phyloP scores from a whole-genome alignment of 1,140 invertebrate species.

The Pachyrhynchus sulphureomaculatus region DNA sequence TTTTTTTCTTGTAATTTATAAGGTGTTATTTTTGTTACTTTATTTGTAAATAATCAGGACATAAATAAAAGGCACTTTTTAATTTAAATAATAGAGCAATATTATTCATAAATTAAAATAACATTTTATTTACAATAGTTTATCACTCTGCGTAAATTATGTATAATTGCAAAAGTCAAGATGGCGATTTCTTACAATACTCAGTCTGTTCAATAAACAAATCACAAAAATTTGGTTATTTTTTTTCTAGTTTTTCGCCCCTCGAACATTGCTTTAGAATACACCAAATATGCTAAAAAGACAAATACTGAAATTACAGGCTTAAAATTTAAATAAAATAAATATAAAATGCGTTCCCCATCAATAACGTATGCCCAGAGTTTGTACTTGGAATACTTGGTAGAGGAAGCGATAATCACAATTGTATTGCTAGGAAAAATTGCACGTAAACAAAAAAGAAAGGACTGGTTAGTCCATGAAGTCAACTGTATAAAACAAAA shows the following conservation, averaged over 20 bases:
- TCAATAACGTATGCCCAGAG: neutral
- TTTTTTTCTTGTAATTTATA: no score
- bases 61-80: neutral
- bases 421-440: constrained; percentile 37
- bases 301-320: constrained; percentile 27
- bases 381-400: neutral
- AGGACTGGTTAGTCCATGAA: neutral
- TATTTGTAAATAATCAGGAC: neutral
- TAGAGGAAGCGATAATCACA: constrained; percentile 23
- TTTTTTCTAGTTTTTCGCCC: constrained; percentile 2
- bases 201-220: constrained; percentile 35
- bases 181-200: constrained; percentile 21
- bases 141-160: constrained; percentile 10
- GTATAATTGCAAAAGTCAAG: constrained; percentile 19
- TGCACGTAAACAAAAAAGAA: constrained; percentile 36
- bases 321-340: constrained; percentile 32
- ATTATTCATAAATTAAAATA: constrained; percentile 36
- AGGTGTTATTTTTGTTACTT: neutral
- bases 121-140: constrained; percentile 22
- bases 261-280: constrained; percentile 27
- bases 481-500: constrained; percentile 31
- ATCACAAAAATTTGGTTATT: constrained; percentile 24
- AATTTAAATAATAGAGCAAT: constrained; percentile 23
- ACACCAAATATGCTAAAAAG: constrained; percentile 21
- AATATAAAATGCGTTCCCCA: constrained; percentile 32